phyloP scores from a whole-genome alignment of 92 coral and sea anemone genomes.

The Paragorgia papillata region DNA sequence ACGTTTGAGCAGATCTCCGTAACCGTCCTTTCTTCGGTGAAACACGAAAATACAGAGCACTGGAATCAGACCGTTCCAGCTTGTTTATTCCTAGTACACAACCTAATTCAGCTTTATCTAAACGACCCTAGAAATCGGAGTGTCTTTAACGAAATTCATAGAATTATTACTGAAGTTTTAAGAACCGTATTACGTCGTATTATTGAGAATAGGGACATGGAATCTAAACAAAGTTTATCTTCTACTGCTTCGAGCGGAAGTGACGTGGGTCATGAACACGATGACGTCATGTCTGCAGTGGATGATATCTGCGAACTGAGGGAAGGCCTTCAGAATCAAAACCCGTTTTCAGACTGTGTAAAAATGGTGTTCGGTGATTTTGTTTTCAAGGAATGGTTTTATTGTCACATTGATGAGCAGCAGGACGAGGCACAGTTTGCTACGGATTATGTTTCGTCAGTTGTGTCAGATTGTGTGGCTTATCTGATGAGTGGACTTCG shows the following conservation, averaged over 20 bases:
- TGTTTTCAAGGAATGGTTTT: neutral
- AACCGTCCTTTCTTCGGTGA: neutral
- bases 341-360: neutral
- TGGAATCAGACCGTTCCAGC: constrained; percentile 22
- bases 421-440: neutral
- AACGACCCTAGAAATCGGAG: neutral
- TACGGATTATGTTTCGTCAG: neutral
- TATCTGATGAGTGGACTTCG: neutral
- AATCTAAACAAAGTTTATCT: neutral
- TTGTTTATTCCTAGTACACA: neutral
- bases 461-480: constrained; percentile 12
- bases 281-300: neutral
- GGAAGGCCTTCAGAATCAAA: neutral
- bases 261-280: neutral
- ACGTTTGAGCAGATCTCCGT: neutral
- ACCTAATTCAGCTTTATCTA: constrained; percentile 7
- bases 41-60: neutral
- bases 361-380: constrained; percentile 16
- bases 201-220: neutral
- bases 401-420: neutral
- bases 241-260: neutral
- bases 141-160: neutral
- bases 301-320: neutral
- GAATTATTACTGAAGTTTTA: constrained; percentile 5
- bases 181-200: neutral